Base-by-base conservation (phyloP, 2,888 invertebrate genomes). In the Orthonevra nobilis region DNA sequence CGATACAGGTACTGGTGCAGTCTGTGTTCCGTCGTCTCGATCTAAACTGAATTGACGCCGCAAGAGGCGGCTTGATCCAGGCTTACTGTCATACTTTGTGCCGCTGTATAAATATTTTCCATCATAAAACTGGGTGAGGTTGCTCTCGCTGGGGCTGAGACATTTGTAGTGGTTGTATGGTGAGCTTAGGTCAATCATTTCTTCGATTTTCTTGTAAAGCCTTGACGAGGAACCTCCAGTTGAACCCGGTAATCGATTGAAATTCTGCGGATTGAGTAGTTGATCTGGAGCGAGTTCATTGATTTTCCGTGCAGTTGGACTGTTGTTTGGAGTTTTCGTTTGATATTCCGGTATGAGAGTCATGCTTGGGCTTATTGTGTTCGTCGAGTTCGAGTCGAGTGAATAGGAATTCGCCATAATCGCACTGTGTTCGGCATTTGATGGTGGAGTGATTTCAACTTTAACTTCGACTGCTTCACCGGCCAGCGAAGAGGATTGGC, bases 111-210 rank as follows among this genome's bases (percentile, higher is more conserved):
- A 34, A 82, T 88, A 89, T 77, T 88, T 89, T 17, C 87, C 87
- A 68, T 89, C 89, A 17, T 84, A 83, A 82, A 85, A 87, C 69
- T 88, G 87, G 5, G 88, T 86, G 2, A 89, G 82, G 73, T 89
- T 89, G 81, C 90, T 90, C 83, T 92, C 91, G 81, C 92, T 92
- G 4, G 92, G 92, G 83, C 92, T 92, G 15, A 93, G 89, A 85
- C 92, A 94, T 86, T 93, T 92, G 88, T 94, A 94, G 82, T 94
- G 93, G 85, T 93, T 92, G 86, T 94, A 95, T 1, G 94, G 93
- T 0, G 92, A 92, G 86, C 94, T 93, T 44, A 93, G 90, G 84
- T 94, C 94, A 83, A 89, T 89, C 85, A 89, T 88, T 81, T 89
- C 89, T 81, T 89, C 89, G 48, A 89, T 87, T 81, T 87, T 87